Conservation (phyloP, 2,113 vertebrate species). For the Oryzias curvinotus region DNA sequence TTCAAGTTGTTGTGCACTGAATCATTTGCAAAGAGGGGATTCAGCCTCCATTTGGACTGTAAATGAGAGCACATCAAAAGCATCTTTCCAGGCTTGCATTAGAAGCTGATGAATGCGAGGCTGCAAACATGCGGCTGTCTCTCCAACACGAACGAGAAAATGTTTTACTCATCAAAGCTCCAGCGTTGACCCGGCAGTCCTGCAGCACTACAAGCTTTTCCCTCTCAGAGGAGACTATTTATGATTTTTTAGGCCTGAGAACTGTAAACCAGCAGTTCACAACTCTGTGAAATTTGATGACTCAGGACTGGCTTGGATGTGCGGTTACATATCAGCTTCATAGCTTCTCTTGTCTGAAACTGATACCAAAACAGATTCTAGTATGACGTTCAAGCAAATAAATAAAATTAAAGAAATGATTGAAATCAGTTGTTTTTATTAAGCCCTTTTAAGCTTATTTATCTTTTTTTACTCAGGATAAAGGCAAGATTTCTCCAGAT, state of each 20-base stretch:
- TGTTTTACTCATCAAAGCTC: slow-evolving; percentile 34
- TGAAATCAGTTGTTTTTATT: too few species aligned
- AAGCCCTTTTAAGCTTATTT: too few species aligned
- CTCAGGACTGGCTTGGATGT: slow-evolving; percentile 1
- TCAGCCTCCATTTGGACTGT: slow-evolving; percentile 4
- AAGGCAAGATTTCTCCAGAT: too few species aligned
- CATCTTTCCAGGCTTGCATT: slow-evolving; percentile 22
- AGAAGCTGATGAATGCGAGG: slow-evolving; percentile 35
- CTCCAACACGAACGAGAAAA: slow-evolving; percentile 32
- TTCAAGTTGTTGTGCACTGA: not conserved
- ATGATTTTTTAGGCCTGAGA: slow-evolving; percentile 30
- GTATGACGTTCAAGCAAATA: too few species aligned
- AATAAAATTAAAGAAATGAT: too few species aligned
- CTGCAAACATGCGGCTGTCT: slow-evolving; percentile 25
- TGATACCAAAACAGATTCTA: too few species aligned
- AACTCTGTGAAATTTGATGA: slow-evolving; percentile 35
- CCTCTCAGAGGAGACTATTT: slow-evolving; percentile 15
- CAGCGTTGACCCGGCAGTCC: slow-evolving; percentile 16
- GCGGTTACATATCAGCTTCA: slow-evolving; percentile 18
- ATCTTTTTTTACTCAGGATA: too few species aligned
- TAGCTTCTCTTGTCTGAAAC: not conserved
- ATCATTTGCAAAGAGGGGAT: slow-evolving; percentile 6
- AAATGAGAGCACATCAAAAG: slow-evolving; percentile 27
- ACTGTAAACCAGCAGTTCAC: slow-evolving; percentile 32
- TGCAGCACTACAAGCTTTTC: slow-evolving; percentile 7